Base-by-base conservation (phyloP, 2,888 invertebrate species). In the Acanthosoma haemorrhoidale region DNA sequence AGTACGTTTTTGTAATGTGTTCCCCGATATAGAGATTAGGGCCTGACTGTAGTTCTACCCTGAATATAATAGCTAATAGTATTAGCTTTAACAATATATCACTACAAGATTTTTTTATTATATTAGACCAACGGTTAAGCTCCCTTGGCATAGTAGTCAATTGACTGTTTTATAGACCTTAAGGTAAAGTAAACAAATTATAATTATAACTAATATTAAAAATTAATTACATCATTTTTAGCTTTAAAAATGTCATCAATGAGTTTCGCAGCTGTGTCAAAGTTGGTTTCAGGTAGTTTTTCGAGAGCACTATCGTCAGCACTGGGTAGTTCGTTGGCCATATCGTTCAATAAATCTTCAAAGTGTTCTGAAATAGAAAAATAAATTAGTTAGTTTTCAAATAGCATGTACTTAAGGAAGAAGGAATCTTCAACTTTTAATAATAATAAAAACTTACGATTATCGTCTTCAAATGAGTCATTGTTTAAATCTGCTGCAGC, bases 401-500 rank as follows among this genome's bases (percentile, higher is more conserved):
- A 32, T 32, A 9, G 32, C 9, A 32, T 6, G 32, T 32, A 32
- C 9, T 6, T 32, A 9, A 32, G 32, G 9, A 4, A 32, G 32
- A 32, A 6, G 32, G 32, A 32, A 32, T 32, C 5, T 32, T 6
- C 1, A 18, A 11, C 2, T 16, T 21, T 3, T 16, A 43, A 43
- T 15, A 18, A 21, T 15, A 16, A 51, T 25, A 51, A 51, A 13
- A 25, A 51, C 51, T 51, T 25, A 51, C 51, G 51, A 51, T 51
- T 25, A 51, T 51, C 51, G 5, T 51, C 51, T 6, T 51, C 51
- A 13, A 25, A 2, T 2, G 25, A 9, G 21, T 43, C 51, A 29
- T 51, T 18, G 34, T 34, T 60, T 34, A 60, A 60, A 34, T 60
- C 60, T 29, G 60, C 60, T 31, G 36, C 60, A 31, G 21, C 8